These are phyloP conservation scores for Macquaria australasica DNA, from an alignment of 2,113 vertebrate species.

Conservation along the genomic window DNA sequence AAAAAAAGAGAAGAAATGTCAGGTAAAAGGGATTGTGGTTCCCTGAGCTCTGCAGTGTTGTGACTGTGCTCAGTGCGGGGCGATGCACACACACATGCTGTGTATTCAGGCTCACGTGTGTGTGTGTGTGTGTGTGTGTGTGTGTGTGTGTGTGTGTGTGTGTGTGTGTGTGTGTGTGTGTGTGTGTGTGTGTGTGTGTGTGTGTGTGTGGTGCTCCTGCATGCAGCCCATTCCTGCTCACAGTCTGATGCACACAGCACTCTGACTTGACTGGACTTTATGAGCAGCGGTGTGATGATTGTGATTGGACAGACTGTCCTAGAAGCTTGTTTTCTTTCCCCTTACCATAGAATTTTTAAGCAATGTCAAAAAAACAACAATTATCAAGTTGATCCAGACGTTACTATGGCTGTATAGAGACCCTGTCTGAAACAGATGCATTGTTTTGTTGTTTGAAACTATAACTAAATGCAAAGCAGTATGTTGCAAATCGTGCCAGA, in stretches of 20 bases:
- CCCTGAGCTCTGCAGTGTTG: conserved; percentile 26
- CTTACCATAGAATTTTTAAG: not conserved
- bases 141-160: not conserved
- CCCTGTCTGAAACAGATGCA: not conserved
- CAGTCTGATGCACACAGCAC: conserved; percentile 50
- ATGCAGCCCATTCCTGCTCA: conserved; percentile 35
- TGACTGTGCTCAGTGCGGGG: not conserved
- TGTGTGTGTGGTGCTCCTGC: not conserved
- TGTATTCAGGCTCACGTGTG: conserved; percentile 11
- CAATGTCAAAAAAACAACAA: not conserved
- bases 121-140: not conserved
- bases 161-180: not conserved
- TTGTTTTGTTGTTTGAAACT: not conserved
- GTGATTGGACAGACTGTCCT: not conserved
- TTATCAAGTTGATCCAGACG: not conserved
- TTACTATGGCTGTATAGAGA: not conserved
- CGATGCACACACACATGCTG: not conserved
- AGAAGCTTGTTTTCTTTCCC: not conserved
- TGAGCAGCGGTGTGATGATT: conserved; percentile 1
- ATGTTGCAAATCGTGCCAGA: conserved; percentile 16
- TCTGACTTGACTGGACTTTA: conserved; percentile 16
- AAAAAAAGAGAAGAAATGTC: not conserved
- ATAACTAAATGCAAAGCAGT: conserved; percentile 2
- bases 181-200: not conserved
- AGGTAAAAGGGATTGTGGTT: conserved; percentile 16